phyloP scores from a whole-genome alignment of 2,888 invertebrate genomes.

The Agrilus biguttatus region DNA sequence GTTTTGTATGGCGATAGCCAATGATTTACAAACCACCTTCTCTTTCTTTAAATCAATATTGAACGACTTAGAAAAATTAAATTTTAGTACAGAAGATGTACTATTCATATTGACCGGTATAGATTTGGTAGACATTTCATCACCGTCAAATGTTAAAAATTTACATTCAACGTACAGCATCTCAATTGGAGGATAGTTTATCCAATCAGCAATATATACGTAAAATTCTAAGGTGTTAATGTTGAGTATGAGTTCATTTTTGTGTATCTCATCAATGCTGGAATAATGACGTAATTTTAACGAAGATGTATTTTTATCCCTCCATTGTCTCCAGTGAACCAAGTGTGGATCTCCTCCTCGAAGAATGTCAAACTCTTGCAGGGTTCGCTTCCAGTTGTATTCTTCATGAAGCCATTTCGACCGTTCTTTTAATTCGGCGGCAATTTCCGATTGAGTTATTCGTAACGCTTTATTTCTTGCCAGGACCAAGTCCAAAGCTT shows the following conservation, averaged over 20 bases:
- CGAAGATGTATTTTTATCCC: slow-evolving; percentile 13
- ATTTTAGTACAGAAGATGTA: slow-evolving; percentile 7
- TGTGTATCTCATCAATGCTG: not conserved
- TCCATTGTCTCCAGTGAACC: slow-evolving; percentile 19
- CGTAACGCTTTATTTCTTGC: slow-evolving; percentile 16
- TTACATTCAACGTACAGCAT: slow-evolving; percentile 16
- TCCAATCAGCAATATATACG: slow-evolving; percentile 3
- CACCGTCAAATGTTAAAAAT: slow-evolving; percentile 14
- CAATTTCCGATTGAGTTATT: slow-evolving; percentile 16
- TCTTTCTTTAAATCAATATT: slow-evolving; percentile 10
- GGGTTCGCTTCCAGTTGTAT: slow-evolving; percentile 16
- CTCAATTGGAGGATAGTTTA: slow-evolving; percentile 8
- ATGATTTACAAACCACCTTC: slow-evolving; percentile 8
- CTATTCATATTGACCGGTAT: slow-evolving; percentile 8
- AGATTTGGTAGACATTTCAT: slow-evolving; percentile 16
- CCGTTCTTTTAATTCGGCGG: slow-evolving; percentile 14
- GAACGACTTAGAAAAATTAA: slow-evolving; percentile 15
- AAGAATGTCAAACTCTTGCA: slow-evolving; percentile 18
- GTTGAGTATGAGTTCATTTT: slow-evolving; percentile 10
- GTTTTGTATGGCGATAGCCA: slow-evolving; percentile 14
- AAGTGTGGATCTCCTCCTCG: slow-evolving; percentile 13
- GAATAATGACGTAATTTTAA: slow-evolving; percentile 10
- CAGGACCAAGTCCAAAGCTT: slow-evolving; percentile 15
- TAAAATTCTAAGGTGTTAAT: slow-evolving; percentile 9
- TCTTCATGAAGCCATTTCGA: slow-evolving; percentile 18